Conservation (phyloP, 1,140 invertebrate genomes). For the Caenorhabditis inopinata region DNA sequence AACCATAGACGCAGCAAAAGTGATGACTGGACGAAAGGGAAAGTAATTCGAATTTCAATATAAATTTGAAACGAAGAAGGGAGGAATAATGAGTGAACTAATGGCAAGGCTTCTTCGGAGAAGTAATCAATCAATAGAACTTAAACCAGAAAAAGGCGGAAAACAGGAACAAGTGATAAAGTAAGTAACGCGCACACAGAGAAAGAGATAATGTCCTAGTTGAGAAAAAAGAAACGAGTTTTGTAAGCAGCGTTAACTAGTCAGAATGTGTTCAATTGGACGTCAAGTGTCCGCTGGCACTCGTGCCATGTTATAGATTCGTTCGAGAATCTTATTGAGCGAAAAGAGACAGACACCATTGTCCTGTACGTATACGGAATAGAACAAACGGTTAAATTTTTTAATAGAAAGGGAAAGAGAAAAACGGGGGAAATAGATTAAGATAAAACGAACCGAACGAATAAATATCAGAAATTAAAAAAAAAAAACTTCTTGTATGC, state of each 20-base stretch:
- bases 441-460: not conserved
- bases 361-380: not conserved
- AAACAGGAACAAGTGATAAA: conserved; percentile 7
- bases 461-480: no score
- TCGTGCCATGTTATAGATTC: conserved; percentile 3
- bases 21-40: no score
- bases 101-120: conserved; percentile 10
- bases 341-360: not conserved
- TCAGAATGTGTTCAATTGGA: not conserved
- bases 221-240: not conserved
- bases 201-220: conserved; percentile 16
- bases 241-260: conserved; percentile 5
- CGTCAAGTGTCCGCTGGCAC: not conserved
- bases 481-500: no score
- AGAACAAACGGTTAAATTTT: not conserved
- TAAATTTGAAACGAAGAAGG: not conserved
- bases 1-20: no score
- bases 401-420: conserved; percentile 7
- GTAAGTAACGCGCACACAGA: not conserved
- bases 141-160: no score
- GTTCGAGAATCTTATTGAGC: not conserved
- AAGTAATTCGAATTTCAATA: conserved; percentile 14
- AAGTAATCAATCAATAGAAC: conserved; percentile 29
- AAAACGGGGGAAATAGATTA: not conserved
- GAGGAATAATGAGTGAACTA: not conserved